These are phyloP conservation scores for Bugulina stolonifera DNA, from an alignment of 2,888 invertebrate species.

Conservation along the genomic window DNA sequence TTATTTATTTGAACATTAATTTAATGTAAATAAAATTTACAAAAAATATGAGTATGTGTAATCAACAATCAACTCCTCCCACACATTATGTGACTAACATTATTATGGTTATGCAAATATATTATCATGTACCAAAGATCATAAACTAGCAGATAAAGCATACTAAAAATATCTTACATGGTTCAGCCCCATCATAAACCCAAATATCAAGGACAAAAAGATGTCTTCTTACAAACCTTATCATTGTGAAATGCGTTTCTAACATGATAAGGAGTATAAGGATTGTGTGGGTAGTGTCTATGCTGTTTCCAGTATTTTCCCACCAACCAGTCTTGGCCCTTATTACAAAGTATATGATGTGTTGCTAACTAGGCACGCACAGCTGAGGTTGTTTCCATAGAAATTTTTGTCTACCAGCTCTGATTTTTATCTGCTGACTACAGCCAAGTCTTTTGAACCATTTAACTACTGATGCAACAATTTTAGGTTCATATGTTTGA, in stretches of 20 bases:
- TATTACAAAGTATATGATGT: slow-evolving; percentile 75
- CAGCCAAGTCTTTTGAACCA: slow-evolving; percentile 77
- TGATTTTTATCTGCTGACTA: slow-evolving; percentile 85
- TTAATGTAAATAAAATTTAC: too few species aligned
- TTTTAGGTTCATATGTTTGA: slow-evolving; percentile 65
- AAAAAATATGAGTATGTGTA: too few species aligned
- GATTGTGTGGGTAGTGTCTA: slow-evolving; percentile 81
- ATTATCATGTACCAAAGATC: too few species aligned
- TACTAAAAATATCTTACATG: too few species aligned
- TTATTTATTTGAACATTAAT: too few species aligned
- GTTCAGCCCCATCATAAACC: too few species aligned
- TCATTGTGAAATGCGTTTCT: slow-evolving; percentile 54
- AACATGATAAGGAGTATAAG: slow-evolving; percentile 78
- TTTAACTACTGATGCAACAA: slow-evolving; percentile 64
- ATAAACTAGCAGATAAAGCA: too few species aligned
- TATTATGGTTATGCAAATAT: too few species aligned
- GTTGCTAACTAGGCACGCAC: slow-evolving; percentile 63
- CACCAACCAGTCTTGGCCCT: slow-evolving; percentile 93
- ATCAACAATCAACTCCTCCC: too few species aligned
- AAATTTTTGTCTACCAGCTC: slow-evolving; percentile 68
- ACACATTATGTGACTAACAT: too few species aligned
- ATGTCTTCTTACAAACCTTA: background rate
- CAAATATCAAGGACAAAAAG: slow-evolving; percentile 7
- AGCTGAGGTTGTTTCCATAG: slow-evolving; percentile 65
- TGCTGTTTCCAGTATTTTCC: slow-evolving; percentile 76